Conservation (phyloP, 2,797 vertebrate species). For the Heterohyrax brucei region DNA sequence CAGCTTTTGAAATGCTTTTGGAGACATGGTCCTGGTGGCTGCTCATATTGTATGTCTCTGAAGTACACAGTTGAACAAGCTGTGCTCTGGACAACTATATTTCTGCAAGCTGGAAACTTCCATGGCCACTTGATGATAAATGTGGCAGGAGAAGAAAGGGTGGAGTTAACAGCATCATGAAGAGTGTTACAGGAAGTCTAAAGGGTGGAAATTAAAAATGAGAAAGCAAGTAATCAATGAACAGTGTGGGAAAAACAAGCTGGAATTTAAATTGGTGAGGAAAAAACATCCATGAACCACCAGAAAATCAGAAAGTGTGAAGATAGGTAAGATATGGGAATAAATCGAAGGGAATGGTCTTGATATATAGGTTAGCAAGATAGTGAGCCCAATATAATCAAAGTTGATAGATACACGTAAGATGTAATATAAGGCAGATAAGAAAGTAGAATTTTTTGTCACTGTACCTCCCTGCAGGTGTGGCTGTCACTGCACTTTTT, state of each 20-base stretch:
- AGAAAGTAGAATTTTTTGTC: slow-evolving; percentile 58
- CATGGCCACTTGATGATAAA: not conserved
- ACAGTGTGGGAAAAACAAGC: not conserved
- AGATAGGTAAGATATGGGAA: not conserved
- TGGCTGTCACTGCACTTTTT: not conserved
- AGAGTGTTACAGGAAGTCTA: not conserved
- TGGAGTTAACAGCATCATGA: not conserved
- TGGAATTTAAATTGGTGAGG: slow-evolving; percentile 26
- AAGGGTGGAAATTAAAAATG: slow-evolving; percentile 63
- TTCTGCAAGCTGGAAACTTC: not conserved
- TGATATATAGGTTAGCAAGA: not conserved
- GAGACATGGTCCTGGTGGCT: rapidly evolving
- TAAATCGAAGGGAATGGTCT: not conserved
- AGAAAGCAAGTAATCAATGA: slow-evolving; percentile 40
- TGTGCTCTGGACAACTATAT: not conserved
- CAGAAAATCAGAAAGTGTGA: not conserved
- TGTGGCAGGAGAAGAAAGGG: not conserved
- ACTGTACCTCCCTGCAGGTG: not conserved
- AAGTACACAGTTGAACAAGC: not conserved
- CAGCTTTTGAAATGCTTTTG: not conserved
- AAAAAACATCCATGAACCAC: not conserved
- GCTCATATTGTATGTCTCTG: not conserved
- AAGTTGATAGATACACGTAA: not conserved
- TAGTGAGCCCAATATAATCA: not conserved
- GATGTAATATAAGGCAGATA: not conserved